Evolutionary conservation across 1,140 invertebrate genomes (phyloP).

Genomic region (Bombus sibiricus): DNA sequence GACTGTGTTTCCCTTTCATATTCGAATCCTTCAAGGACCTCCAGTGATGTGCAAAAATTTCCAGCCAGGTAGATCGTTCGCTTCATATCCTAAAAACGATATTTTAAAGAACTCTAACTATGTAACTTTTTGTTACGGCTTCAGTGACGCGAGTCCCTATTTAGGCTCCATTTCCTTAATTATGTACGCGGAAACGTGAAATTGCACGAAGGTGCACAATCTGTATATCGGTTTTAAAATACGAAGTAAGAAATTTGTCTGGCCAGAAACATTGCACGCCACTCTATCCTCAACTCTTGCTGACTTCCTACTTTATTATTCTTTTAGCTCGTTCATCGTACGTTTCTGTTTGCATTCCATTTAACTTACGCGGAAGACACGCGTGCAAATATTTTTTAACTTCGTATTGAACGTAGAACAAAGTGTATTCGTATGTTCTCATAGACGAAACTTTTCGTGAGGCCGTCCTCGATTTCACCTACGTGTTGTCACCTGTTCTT

Average conservation of each 20-base stretch:
- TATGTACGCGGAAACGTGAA: too few species aligned
- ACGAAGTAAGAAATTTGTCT: too few species aligned
- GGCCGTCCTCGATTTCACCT: background rate
- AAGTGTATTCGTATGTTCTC: too few species aligned
- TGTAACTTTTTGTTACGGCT: too few species aligned
- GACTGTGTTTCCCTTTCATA: background rate
- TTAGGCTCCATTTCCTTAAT: too few species aligned
- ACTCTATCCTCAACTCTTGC: background rate
- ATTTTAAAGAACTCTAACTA: too few species aligned
- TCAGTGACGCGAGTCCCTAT: too few species aligned
- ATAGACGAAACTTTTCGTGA: background rate
- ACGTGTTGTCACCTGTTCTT: background rate
- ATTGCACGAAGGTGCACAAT: background rate
- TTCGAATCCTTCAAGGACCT: background rate
- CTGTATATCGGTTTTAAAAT: too few species aligned
- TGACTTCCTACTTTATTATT: background rate
- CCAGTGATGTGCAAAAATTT: background rate
- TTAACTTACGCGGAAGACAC: background rate
- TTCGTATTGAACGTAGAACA: background rate
- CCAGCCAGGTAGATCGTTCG: too few species aligned
- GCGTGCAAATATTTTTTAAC: background rate
- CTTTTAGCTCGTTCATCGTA: too few species aligned
- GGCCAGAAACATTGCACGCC: too few species aligned
- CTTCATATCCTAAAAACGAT: too few species aligned
- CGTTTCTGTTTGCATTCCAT: background rate